A percentile compares a stretch with the other conserved stretches of the same genome.
phyloP scores from a whole-genome alignment of 2,113 vertebrate genomes.

The Tachuris rubrigastra region DNA sequence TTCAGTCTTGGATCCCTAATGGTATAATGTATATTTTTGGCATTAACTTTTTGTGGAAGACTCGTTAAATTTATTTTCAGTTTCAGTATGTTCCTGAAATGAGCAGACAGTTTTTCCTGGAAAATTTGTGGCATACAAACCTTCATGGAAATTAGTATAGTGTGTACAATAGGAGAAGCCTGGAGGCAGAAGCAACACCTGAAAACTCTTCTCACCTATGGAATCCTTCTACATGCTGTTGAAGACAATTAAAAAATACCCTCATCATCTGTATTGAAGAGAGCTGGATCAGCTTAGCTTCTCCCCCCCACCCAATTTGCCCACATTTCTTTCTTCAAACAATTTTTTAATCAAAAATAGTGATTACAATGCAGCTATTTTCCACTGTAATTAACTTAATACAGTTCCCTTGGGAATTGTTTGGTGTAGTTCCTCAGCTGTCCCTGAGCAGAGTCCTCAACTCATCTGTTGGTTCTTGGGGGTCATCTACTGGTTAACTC shows the following conservation, averaged over 20 bases:
- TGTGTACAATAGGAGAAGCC: not conserved
- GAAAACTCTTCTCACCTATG: not conserved
- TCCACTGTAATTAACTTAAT: slow-evolving; percentile 1
- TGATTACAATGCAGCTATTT: not conserved
- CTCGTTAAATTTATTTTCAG: not conserved
- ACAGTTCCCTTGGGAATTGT: not conserved
- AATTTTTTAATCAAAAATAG: not conserved
- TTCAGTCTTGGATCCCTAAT: not conserved
- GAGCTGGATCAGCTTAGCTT: not conserved
- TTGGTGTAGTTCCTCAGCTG: not conserved
- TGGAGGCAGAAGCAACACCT: not conserved
- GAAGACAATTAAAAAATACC: not conserved
- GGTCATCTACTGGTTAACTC: not conserved
- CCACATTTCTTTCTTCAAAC: not conserved
- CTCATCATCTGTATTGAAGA: not conserved
- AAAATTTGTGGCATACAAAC: not conserved
- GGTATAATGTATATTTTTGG: not conserved
- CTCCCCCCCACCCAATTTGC: not conserved
- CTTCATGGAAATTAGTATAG: not conserved
- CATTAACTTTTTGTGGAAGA: not conserved
- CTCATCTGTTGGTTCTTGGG: not conserved
- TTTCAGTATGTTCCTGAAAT: not conserved
- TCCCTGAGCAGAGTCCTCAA: not conserved
- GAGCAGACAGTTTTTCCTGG: not conserved
- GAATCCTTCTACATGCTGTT: not conserved